Base-by-base conservation (phyloP, 2,888 invertebrate genomes). In the Conops quadrifasciatus region DNA sequence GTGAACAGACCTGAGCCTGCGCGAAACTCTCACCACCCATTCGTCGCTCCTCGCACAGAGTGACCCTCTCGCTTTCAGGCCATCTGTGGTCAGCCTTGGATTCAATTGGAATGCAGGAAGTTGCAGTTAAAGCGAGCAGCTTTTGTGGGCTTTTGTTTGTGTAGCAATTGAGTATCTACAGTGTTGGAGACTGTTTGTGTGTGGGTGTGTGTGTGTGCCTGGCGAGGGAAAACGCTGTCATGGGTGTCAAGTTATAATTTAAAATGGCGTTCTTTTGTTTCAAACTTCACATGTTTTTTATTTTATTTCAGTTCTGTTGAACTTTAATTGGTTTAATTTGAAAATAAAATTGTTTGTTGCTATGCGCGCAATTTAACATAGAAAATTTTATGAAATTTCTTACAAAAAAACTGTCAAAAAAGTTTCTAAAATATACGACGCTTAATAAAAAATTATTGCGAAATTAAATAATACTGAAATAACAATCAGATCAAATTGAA, bases 241-340 rank as follows among this genome's bases (percentile, higher is more conserved):
- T 59, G 66, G 30, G 24, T 30, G 60, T 69, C 72, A 49, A 59
- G 19, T 53, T 26, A 19, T 53, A 71, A 70, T 74, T 70, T 69
- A 75, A 74, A 76, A 76, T 76, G 75, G 75, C 74, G 73, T 70
- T 73, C 16, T n/a, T 15, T 47, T 60, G 59, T 1, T 47, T 36
- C 16, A 11, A 64, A 26, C 1, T 7, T 28, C 28, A 28, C 13
- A 26, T 13, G n/a, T 62, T n/a, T n/a, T n/a, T n/a, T 45, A 2
- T 62, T 62, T 62, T 62, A 21, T 16, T 26, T 24, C 28, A 49
- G 4, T 49, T 16, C 19, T 13, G 15, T 3, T 49, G n/a, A n/a
- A n/a, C 4, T n/a, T 49, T n/a, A 1, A 49, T 49, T 49, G 16
- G 19, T 11, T 49, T 49, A 5, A 49, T 16, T 49, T 16, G 49